Conservation (phyloP, 2,888 invertebrate genomes). For the Spisula solida region DNA sequence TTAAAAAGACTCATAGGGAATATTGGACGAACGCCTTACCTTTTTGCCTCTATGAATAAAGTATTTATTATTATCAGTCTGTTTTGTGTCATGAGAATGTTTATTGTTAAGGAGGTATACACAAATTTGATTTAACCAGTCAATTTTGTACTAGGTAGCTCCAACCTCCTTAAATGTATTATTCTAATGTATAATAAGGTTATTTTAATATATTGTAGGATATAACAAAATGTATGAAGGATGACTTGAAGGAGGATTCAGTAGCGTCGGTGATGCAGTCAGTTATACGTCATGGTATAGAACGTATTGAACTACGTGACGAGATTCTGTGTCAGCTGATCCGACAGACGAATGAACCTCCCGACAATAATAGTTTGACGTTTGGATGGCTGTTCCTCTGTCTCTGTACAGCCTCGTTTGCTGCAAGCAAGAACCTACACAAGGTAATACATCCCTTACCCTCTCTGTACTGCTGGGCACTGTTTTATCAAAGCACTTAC, state of each 20-base stretch:
- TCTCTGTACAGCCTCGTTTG: slow-evolving; percentile 96
- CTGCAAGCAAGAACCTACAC: slow-evolving; percentile 94
- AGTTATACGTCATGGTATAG: slow-evolving; percentile 91
- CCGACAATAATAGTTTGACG: slow-evolving; percentile 94
- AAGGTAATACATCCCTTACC: slow-evolving; percentile 88
- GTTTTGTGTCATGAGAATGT: too few relatives aligned
- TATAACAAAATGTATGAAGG: slow-evolving; percentile 95
- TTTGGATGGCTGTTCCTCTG: slow-evolving; percentile 96
- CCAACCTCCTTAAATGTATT: too few relatives aligned
- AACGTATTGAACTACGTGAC: slow-evolving; percentile 96
- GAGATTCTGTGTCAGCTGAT: slow-evolving; percentile 91
- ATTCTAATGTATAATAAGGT: too few relatives aligned
- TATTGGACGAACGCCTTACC: too few relatives aligned
- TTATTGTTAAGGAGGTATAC: too few relatives aligned
- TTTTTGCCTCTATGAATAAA: too few relatives aligned
- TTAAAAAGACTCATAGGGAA: too few relatives aligned
- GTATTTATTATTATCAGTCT: too few relatives aligned
- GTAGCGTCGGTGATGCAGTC: slow-evolving; percentile 78
- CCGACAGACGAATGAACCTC: slow-evolving; percentile 92
- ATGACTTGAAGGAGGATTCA: slow-evolving; percentile 93
- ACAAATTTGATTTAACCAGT: too few relatives aligned
- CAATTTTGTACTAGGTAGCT: too few relatives aligned
- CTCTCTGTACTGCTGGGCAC: too few relatives aligned
- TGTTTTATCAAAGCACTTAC: too few relatives aligned
- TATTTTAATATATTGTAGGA: slow-evolving; percentile 89